Percentiles rank a stretch among this genome's conserved stretches.
phyloP scores from a whole-genome alignment of 2,797 vertebrate genomes.

The Hipposideros larvatus region DNA sequence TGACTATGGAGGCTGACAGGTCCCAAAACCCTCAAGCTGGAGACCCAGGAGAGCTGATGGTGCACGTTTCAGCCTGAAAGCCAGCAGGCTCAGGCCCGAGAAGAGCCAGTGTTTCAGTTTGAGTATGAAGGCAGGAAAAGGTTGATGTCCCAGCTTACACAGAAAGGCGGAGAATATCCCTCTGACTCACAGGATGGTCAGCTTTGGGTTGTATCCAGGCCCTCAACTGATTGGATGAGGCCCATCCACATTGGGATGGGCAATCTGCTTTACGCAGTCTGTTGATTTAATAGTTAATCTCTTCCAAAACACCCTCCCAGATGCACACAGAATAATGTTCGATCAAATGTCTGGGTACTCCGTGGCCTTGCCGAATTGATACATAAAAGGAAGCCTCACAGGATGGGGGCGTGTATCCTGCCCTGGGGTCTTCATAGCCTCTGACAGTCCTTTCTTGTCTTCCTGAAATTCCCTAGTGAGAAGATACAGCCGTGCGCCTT shows the following conservation, averaged over 20 bases:
- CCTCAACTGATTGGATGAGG: neutral
- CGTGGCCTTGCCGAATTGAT: neutral
- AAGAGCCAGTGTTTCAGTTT: neutral
- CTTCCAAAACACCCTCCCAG: neutral
- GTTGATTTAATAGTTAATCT: neutral
- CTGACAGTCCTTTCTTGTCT: neutral
- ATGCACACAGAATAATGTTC: neutral
- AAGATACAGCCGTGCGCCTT: neutral
- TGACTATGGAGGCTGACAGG: neutral
- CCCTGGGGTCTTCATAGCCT: neutral
- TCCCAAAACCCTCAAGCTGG: neutral
- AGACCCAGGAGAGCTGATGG: neutral
- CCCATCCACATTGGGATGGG: neutral
- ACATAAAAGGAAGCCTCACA: neutral
- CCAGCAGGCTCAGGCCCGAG: neutral
- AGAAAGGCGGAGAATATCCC: neutral
- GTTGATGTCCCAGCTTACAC: neutral
- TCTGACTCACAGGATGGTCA: neutral
- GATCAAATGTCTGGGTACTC: neutral
- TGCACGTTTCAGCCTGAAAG: neutral
- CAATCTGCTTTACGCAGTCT: neutral
- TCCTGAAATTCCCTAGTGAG: neutral
- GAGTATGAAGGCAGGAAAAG: neutral
- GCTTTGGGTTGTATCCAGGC: neutral
- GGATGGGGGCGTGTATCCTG: neutral